Base-by-base conservation (phyloP, 2,888 invertebrate species). In the Mechanitis mazaeus region DNA sequence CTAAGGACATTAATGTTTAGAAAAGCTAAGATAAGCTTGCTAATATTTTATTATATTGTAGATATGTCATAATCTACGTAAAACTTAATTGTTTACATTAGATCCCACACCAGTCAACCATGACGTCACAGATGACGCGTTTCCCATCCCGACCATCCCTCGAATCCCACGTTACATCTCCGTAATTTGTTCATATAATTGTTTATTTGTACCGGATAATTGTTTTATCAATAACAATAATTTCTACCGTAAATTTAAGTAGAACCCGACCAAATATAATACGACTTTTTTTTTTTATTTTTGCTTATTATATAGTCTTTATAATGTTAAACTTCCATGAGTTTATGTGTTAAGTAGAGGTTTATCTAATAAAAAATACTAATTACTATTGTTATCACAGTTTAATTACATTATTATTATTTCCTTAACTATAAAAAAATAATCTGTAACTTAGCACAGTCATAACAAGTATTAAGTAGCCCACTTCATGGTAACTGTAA, bases 71-170 rank as follows among this genome's bases (percentile, higher is more conserved):
- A 47, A 33, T 38, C 6, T 35, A 35, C 35, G 9, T 1, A 59
- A 56, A 54, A 58, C 12, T 63, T 58, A 31, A 50, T 31, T 69
- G 64, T 68, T 64, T 66, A 58, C 64, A 63, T 61, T 64, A 60
- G 59, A 69, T 82, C 84, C 81, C 83, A 79, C 80, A 79, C 76
- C 72, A 79, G 69, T 85, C 77, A 78, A 76, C 79, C 86, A 76
- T 81, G 74, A 80, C 79, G 57, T 45, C 55, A 47, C 56, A 89
- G 85, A 89, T 89, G 89, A 89, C 80, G 77, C 58, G 53, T 69
- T 87, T 90, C 89, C 80, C 89, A 88, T 85, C 80, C 81, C 81
- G 85, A 76, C 78, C 69, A 68, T 70, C 79, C 81, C 77, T 76
- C 68, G 61, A 71, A 72, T 85, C 83, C 84, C 87, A 86, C 83